These are phyloP conservation scores for Cerceris rybyensis DNA, from an alignment of 2,888 invertebrate species.

Conservation along the genomic window DNA sequence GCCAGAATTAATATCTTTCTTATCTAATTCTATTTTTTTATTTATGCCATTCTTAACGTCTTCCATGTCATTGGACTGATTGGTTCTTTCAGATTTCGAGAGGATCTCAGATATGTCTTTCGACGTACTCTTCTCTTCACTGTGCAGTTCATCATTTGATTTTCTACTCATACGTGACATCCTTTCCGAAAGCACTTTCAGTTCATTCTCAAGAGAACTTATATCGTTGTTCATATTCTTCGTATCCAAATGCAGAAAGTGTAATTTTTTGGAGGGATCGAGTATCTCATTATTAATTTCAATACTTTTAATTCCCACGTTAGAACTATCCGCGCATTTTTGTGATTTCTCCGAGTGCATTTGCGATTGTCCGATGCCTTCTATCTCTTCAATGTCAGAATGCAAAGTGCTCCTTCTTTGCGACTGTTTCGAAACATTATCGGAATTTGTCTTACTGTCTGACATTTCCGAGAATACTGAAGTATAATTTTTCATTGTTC, in stretches of 20 bases:
- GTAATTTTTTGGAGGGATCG: constrained; percentile 69
- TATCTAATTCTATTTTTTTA: constrained; percentile 13
- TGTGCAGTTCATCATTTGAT: constrained; percentile 65
- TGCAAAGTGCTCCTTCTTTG: constrained; percentile 20
- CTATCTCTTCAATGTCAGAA: constrained; percentile 17
- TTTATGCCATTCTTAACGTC: constrained; percentile 8
- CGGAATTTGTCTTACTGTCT: constrained; percentile 31
- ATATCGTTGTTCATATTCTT: constrained; percentile 78
- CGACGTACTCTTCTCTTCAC: constrained; percentile 63
- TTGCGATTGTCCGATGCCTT: constrained; percentile 20
- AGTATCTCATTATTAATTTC: constrained; percentile 43
- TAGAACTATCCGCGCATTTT: constrained; percentile 1
- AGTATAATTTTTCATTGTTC: constrained; percentile 22
- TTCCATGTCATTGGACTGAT: constrained; percentile 24
- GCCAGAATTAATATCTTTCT: constrained; percentile 11
- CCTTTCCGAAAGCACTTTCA: constrained; percentile 77
- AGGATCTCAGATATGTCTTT: constrained; percentile 72
- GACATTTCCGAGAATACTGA: constrained; percentile 35
- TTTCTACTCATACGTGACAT: constrained; percentile 77
- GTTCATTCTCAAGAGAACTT: constrained; percentile 76
- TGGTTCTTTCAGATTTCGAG: constrained; percentile 48
- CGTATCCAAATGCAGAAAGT: constrained; percentile 74
- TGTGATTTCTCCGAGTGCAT: constrained; percentile 21
- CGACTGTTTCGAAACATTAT: constrained; percentile 31
- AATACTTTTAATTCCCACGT: constrained; percentile 16